phyloP scores from a whole-genome alignment of 2,888 invertebrate genomes.

The Automeris io region DNA sequence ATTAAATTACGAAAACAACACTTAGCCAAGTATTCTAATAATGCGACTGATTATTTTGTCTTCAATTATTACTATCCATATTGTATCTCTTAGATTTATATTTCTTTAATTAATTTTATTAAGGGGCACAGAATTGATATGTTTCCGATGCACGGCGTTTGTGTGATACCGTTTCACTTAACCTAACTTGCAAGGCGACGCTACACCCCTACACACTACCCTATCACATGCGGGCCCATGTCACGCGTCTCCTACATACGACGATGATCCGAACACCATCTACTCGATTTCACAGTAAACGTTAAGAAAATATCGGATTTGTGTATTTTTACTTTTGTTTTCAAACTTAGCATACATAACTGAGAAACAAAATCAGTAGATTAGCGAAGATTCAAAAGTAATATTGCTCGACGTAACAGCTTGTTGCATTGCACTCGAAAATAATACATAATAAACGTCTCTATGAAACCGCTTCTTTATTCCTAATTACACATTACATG shows the following conservation, averaged over 20 bases:
- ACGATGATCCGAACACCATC: constrained; percentile 47
- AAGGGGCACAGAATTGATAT: constrained; percentile 89
- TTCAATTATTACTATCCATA: constrained; percentile 68
- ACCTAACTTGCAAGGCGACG: constrained; percentile 74
- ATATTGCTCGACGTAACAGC: constrained; percentile 64
- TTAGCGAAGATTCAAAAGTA: constrained; percentile 50
- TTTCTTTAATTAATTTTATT: constrained; percentile 76
- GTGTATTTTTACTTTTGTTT: constrained; percentile 26
- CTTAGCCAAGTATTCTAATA: constrained; percentile 71
- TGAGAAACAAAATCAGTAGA: constrained; percentile 23
- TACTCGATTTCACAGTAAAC: constrained; percentile 63
- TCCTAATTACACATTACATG: constrained; percentile 78
- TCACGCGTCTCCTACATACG: constrained; percentile 54
- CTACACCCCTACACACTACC: constrained; percentile 70
- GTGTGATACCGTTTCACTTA: constrained; percentile 77
- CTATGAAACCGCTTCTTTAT: constrained; percentile 75
- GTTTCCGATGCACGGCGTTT: constrained; percentile 85
- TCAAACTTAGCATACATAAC: constrained; percentile 21
- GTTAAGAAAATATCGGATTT: constrained; percentile 52
- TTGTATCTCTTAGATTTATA: constrained; percentile 70
- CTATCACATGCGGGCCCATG: constrained; percentile 73
- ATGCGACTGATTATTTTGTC: constrained; percentile 68
- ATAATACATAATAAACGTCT: constrained; percentile 76
- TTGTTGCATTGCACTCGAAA: constrained; percentile 70
- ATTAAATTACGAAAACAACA: constrained; percentile 67